Percentiles rank a stretch among this genome's conserved stretches.
Conservation (phyloP, 2,113 vertebrate species). For the Ciconia maguari region DNA sequence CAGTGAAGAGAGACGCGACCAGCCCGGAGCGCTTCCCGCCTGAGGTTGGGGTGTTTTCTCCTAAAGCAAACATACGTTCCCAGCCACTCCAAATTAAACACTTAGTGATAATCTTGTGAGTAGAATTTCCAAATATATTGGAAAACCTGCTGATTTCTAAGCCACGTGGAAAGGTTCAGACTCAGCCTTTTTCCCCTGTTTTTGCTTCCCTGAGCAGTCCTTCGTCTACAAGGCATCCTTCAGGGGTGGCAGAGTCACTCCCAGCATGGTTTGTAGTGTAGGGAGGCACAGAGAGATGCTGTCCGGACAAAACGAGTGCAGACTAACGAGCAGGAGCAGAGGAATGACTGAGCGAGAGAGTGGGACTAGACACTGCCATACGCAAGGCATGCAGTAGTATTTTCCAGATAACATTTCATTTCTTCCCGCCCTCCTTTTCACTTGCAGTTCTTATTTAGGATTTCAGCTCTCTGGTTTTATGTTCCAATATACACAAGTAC, state of each 20-base stretch:
- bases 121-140: background rate
- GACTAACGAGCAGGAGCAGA: background rate
- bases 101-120: background rate
- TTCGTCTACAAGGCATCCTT: background rate
- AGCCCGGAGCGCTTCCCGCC: background rate
- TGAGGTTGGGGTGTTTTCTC: background rate
- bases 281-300: background rate
- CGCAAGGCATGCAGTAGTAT: background rate
- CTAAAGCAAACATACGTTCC: background rate
- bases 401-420: background rate
- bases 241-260: background rate
- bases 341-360: background rate
- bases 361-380: background rate
- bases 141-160: background rate
- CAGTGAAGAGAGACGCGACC: fast-evolving
- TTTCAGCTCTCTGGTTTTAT: background rate
- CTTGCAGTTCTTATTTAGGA: background rate
- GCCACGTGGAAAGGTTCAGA: background rate
- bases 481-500: background rate
- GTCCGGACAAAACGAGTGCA: fast-evolving
- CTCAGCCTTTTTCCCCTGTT: background rate
- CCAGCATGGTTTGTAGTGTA: background rate
- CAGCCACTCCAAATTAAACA: background rate
- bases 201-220: background rate
- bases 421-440: background rate